Percentiles rank a stretch among this genome's conserved stretches.
Evolutionary conservation across 2,888 invertebrate genomes (phyloP).

Genomic region (Bembecia ichneumoniformis): DNA sequence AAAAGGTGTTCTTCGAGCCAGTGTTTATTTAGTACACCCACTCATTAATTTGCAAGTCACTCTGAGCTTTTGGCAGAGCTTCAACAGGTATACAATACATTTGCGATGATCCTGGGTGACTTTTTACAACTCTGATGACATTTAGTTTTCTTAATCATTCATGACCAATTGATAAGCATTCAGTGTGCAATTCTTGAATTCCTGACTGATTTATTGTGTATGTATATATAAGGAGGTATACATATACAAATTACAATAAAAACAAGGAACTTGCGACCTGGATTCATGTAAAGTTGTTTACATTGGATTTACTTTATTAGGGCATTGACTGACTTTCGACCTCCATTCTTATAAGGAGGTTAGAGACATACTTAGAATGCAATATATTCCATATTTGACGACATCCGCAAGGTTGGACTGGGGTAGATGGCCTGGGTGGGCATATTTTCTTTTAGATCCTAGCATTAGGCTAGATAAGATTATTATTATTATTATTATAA

Average conservation of each 20-base stretch:
- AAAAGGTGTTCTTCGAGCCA: conserved; percentile 55
- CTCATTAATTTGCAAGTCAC: conserved; percentile 44
- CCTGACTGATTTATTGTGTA: too few relatives aligned
- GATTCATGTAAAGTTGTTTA: conserved; percentile 18
- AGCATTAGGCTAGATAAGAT: too few relatives aligned
- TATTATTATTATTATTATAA: too few relatives aligned
- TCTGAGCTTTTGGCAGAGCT: conserved; percentile 31
- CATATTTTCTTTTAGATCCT: too few relatives aligned
- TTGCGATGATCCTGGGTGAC: too few relatives aligned
- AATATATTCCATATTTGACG: background rate
- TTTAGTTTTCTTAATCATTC: too few relatives aligned
- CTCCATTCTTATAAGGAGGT: background rate
- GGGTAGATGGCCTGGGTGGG: too few relatives aligned
- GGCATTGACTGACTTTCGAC: background rate
- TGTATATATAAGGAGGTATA: conserved; percentile 2
- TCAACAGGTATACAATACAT: background rate
- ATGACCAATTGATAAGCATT: too few relatives aligned
- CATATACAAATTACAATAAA: conserved; percentile 1
- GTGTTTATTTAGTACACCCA: conserved; percentile 42
- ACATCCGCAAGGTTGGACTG: too few relatives aligned
- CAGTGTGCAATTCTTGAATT: too few relatives aligned
- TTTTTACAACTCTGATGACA: too few relatives aligned
- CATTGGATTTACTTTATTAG: conserved; percentile 21
- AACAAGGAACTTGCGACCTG: conserved; percentile 1
- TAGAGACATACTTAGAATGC: background rate